Evolutionary conservation across 2,113 vertebrate species (phyloP).

Genomic region (Chionomys nivalis): DNA sequence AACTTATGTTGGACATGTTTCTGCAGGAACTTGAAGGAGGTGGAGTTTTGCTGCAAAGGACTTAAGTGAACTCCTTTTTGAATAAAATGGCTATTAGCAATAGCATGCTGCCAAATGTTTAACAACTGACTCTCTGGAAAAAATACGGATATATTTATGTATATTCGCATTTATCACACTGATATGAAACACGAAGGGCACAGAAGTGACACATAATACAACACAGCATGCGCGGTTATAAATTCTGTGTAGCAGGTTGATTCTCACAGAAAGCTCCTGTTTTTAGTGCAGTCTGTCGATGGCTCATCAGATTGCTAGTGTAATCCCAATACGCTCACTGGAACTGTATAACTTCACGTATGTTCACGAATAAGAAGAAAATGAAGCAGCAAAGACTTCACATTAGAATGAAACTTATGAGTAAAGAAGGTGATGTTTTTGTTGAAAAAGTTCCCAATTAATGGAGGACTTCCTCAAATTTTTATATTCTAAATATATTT

Average conservation of each 20-base stretch:
- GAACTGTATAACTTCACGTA: constrained; percentile 18
- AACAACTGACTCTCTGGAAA: background rate
- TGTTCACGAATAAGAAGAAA: constrained; percentile 36
- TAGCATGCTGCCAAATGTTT: background rate
- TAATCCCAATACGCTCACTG: background rate
- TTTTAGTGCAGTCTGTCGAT: background rate
- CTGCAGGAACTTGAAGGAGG: background rate
- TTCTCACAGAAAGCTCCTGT: constrained; percentile 23
- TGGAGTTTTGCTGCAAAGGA: background rate
- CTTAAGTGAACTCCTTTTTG: background rate
- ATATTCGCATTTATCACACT: background rate
- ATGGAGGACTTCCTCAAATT: background rate
- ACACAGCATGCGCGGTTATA: background rate
- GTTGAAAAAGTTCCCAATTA: constrained; percentile 2
- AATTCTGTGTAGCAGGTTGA: background rate
- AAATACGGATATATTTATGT: background rate
- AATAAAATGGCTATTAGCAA: background rate
- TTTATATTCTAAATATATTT: too few relatives aligned
- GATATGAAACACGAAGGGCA: background rate
- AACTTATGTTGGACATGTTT: constrained; percentile 44
- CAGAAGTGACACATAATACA: constrained; percentile 20
- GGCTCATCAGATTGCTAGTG: background rate
- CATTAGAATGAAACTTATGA: background rate
- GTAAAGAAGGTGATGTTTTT: constrained; percentile 30
- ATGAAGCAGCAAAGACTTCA: background rate